Percentiles rank a stretch among this genome's conserved stretches.
These are phyloP conservation scores for Ennomos quercinarius DNA, from an alignment of 2,888 invertebrate genomes.

Conservation along the genomic window DNA sequence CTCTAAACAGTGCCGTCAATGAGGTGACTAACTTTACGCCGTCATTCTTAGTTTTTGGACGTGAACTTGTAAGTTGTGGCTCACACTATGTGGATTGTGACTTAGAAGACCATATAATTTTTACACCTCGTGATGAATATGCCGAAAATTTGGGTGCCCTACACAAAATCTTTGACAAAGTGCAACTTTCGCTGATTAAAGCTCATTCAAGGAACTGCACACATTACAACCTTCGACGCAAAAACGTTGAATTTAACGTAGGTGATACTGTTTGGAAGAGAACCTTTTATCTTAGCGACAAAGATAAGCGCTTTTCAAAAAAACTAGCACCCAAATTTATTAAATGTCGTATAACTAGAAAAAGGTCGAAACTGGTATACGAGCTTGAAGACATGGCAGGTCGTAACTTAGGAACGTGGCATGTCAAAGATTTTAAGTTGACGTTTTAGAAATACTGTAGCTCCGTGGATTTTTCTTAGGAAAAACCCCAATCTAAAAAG, in stretches of 20 bases:
- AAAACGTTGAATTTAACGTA: no score
- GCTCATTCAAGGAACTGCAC: no score
- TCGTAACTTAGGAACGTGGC: slow-evolving; percentile 31
- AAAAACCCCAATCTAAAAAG: no score
- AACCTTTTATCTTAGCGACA: slow-evolving; percentile 35
- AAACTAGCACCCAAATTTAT: slow-evolving; percentile 41
- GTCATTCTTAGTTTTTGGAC: neutral
- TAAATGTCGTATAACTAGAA: slow-evolving; percentile 28
- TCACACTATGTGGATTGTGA: slow-evolving; percentile 1
- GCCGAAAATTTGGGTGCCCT: slow-evolving; percentile 1
- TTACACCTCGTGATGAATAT: slow-evolving; percentile 7
- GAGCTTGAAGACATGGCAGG: slow-evolving; percentile 32
- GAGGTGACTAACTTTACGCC: slow-evolving; percentile 4
- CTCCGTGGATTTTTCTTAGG: no score
- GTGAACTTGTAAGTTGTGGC: slow-evolving; percentile 1
- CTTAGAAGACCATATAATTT: neutral
- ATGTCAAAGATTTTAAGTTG: no score
- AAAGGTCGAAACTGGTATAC: slow-evolving; percentile 37
- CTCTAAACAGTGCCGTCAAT: slow-evolving; percentile 4
- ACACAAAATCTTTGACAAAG: slow-evolving; percentile 1
- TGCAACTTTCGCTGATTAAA: slow-evolving; percentile 7
- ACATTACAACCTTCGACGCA: no score
- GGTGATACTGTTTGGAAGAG: slow-evolving; percentile 24
- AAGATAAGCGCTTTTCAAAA: slow-evolving; percentile 35
- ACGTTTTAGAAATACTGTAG: no score